Evolutionary conservation across 2,113 vertebrate genomes (phyloP).

Genomic region (Pseudopipra pipra): DNA sequence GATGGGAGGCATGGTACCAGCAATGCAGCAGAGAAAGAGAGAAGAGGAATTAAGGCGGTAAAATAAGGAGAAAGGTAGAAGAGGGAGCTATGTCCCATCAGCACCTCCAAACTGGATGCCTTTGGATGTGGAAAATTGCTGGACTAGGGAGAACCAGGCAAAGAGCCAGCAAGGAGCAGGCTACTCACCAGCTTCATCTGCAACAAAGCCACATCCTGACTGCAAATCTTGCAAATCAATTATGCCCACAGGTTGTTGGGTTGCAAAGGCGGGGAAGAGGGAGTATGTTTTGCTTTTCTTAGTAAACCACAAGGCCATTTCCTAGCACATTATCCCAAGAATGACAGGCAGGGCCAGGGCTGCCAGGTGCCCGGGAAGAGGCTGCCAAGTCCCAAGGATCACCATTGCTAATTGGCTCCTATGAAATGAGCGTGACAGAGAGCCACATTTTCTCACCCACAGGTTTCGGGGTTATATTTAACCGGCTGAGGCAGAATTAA

Average conservation of each 20-base stretch:
- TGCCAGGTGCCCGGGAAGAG: conserved; percentile 12
- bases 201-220: conserved; percentile 24
- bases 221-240: conserved; percentile 49
- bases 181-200: background rate
- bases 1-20: rapidly evolving
- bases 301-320: conserved; percentile 57
- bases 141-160: background rate
- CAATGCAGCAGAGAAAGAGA: background rate
- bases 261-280: conserved; percentile 3
- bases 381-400: conserved; percentile 62
- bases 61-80: background rate
- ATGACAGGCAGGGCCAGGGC: conserved; percentile 47
- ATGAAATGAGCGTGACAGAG: conserved; percentile 57
- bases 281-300: conserved; percentile 61
- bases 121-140: background rate
- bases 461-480: conserved; percentile 59
- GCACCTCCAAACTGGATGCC: background rate
- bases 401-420: conserved; percentile 61
- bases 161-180: background rate
- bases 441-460: conserved; percentile 60
- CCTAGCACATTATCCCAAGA: conserved; percentile 42
- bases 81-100: background rate
- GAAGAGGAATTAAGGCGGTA: background rate
- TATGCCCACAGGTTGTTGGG: conserved; percentile 56
- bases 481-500: conserved; percentile 56